A percentile compares a stretch with the other conserved stretches of the same genome.
Conservation (phyloP, 53 echinoderm and acorn worm species). For the Patiria pectinifera region DNA sequence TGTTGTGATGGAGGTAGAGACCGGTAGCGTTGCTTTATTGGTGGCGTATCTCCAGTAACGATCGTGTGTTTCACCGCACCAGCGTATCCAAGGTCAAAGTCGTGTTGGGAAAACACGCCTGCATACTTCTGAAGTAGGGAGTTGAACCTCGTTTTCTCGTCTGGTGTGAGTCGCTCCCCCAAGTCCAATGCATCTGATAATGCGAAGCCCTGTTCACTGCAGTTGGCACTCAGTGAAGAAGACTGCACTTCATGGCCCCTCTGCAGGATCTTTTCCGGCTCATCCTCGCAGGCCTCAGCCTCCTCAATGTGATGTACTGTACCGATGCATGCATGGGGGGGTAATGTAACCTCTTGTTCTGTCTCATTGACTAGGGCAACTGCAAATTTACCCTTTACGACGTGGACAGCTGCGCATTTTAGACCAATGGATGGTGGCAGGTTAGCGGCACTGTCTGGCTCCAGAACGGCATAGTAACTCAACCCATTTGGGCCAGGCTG, state of each 20-base stretch:
- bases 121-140: conserved; percentile 17
- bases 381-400: neutral
- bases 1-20: conserved; percentile 35
- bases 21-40: conserved; percentile 34
- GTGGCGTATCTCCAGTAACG: conserved; percentile 1
- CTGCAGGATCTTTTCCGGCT: neutral
- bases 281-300: neutral
- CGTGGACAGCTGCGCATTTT: neutral
- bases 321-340: conserved; percentile 24
- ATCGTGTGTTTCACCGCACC: conserved; percentile 16
- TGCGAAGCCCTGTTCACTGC: neutral
- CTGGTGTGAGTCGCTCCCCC: neutral
- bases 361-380: too few species aligned
- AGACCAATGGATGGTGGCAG: neutral
- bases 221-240: neutral
- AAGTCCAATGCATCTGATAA: neutral
- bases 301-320: conserved; percentile 2
- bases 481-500: conserved; percentile 1
- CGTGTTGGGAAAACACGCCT: conserved; percentile 10
- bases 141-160: neutral
- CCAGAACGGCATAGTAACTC: conserved; percentile 8
- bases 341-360: neutral
- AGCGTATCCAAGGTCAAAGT: conserved; percentile 7
- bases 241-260: neutral
- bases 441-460: neutral